Evolutionary conservation across 2,113 vertebrate species (phyloP), one percentile per base, ranked within the genome.

Genomic region (Hipposideros armiger): DNA sequence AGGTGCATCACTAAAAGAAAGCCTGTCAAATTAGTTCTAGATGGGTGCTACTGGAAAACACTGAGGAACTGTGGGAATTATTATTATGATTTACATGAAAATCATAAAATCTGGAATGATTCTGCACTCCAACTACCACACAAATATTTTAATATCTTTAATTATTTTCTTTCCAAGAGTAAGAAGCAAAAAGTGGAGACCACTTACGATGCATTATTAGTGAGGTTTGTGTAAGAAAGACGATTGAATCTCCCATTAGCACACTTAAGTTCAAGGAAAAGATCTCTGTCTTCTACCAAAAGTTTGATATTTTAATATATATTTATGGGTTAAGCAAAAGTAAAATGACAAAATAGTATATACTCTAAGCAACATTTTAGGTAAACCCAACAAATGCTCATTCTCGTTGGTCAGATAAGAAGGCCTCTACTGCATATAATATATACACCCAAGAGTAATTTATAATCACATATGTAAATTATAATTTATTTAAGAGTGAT

Each of bases 261-360:
- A 93, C 2, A 67, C 5, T 81, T 60, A 88, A 64, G 22, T 19
- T 94, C 76, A 82, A 56, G 32, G 36, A 17, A 66, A 96, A 62
- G 17, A 1, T 70, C 52, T 93, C 42, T 60, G 6, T 80, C 45
- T 81, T 30, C 40, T 40, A 77, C n/a, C 14, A 36, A 72, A 96
- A 73, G 24, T 83, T 5, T 26, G 15, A 45, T n/a, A 87, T 84
- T 95, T 74, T 32, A 91, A 54, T 73, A 7, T 32, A 28, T 77
- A 80, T 88, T 81, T 70, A 54, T 56, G 20, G 91, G 74, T 73
- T 45, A 88, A 85, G 50, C n/a, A 94, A 88, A 96, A 95, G 20
- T 45, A 86, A 94, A 94, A 64, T 67, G 3, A 81, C 16, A 74
- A 66, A 96, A 70, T 19, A 56, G 0, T n/a, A 22, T 42, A 60